Percentiles rank a stretch among this genome's conserved stretches.
phyloP scores from a whole-genome alignment of 2,113 vertebrate genomes.

The Nothobranchius kuhntae region DNA sequence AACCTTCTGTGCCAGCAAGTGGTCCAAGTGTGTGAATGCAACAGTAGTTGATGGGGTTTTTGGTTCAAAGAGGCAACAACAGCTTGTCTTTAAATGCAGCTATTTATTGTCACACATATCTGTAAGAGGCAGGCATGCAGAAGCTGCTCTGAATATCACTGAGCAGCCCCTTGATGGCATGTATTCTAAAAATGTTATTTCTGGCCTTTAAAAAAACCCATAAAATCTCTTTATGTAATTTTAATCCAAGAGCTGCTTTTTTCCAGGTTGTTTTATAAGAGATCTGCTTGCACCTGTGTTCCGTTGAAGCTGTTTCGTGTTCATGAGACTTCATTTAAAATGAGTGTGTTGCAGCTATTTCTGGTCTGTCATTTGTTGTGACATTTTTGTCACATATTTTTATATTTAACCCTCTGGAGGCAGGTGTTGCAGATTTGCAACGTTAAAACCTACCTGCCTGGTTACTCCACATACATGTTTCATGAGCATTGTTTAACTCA shows the following conservation, averaged over 20 bases:
- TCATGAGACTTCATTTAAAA: neutral
- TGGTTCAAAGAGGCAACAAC: neutral
- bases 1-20: neutral
- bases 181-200: neutral
- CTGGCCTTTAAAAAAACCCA: neutral
- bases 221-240: neutral
- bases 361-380: slow-evolving; percentile 7
- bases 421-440: too few species aligned
- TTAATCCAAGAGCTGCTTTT: neutral
- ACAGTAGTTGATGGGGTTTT: neutral
- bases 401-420: neutral
- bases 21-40: neutral
- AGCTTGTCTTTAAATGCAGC: neutral
- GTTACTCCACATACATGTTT: too few species aligned
- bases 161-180: neutral
- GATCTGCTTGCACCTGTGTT: neutral
- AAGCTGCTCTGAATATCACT: neutral
- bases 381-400: neutral
- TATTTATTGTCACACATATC: slow-evolving; percentile 3
- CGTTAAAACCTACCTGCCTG: too few species aligned
- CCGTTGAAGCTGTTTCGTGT: slow-evolving; percentile 9
- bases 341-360: neutral
- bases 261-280: neutral
- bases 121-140: neutral
- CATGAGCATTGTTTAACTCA: too few species aligned